phyloP scores from a whole-genome alignment of 2,888 invertebrate species.

The Orthosia cruda region DNA sequence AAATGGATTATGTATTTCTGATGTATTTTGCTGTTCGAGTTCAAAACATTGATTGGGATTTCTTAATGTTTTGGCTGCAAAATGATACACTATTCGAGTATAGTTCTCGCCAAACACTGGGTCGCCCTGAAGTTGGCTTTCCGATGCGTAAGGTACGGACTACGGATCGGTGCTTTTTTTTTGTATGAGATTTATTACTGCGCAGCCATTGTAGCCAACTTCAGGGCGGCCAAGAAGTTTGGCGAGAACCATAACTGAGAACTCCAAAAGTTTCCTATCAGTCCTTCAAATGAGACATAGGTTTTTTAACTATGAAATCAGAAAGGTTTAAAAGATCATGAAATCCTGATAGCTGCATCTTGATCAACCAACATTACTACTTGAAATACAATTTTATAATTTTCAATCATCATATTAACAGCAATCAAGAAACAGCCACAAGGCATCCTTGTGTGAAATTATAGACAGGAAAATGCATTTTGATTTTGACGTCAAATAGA shows the following conservation, averaged over 20 bases:
- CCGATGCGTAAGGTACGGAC: no score
- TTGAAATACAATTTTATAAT: background rate
- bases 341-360: background rate
- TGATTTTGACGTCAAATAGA: no score
- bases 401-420: background rate
- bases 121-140: no score
- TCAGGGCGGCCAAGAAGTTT: no score
- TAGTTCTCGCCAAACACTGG: no score
- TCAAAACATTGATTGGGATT: slow-evolving; percentile 3
- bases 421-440: background rate
- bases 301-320: background rate
- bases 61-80: slow-evolving; percentile 8
- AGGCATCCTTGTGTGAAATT: no score
- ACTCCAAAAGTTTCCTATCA: no score
- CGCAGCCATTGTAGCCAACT: no score
- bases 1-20: slow-evolving; percentile 27
- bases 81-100: background rate
- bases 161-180: no score
- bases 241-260: background rate
- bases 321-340: background rate
- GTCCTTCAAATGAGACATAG: no score
- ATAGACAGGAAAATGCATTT: no score
- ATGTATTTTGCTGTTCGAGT: slow-evolving; percentile 8
- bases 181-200: no score
- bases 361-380: background rate